Base-by-base conservation (phyloP, 2,113 vertebrate species). In the Lichenostomus cassidix region DNA sequence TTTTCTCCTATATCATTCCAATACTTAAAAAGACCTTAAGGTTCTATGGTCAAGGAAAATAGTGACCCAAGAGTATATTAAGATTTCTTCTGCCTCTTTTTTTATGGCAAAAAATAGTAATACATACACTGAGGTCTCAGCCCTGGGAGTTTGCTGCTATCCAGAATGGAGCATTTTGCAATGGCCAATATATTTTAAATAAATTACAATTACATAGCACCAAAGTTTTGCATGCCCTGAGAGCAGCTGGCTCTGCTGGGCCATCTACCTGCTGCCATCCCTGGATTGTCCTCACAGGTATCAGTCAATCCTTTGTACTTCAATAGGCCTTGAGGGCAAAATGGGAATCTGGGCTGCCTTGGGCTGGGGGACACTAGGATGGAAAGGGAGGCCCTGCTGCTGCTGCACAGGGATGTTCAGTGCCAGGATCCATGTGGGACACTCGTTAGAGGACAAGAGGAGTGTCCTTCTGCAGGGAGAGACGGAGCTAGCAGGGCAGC, bases 401-500 rank as follows among this genome's bases (percentile, higher is more conserved):
- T 31, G 33, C 42, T 39, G 39, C 1, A 0, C 0, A 2, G 28
- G 16, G 69, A 87, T 87, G 81, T 53, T 69, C 49, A 27, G 81
- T 2, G 1, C 58, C 28, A 33, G 46, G 28, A 44, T 23, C 74
- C 28, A 2, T 1, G 60, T 68, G 44, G 55, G 77, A 62, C 2
- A 2, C 12, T 56, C 0, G 4, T 62, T 12, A 73, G 70, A 92
- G 92, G 58, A 42, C 21, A 42, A 81, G 71, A 47, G 56, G 60
- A 92, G 80, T 47, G 83, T 76, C 85, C 92, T 93, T 88, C 79
- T 82, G 90, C 56, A 27, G 85, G 53, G 76, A 93, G 82, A 47
- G 87, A 39, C 2, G 69, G 50, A 95, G 33, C 35, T 1, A 95
- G 49, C 85, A 47, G 82, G 93, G 93, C 95, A 96, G 94, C 95